Base-by-base conservation (phyloP, 2,113 vertebrate genomes). In the Silurus meridionalis region DNA sequence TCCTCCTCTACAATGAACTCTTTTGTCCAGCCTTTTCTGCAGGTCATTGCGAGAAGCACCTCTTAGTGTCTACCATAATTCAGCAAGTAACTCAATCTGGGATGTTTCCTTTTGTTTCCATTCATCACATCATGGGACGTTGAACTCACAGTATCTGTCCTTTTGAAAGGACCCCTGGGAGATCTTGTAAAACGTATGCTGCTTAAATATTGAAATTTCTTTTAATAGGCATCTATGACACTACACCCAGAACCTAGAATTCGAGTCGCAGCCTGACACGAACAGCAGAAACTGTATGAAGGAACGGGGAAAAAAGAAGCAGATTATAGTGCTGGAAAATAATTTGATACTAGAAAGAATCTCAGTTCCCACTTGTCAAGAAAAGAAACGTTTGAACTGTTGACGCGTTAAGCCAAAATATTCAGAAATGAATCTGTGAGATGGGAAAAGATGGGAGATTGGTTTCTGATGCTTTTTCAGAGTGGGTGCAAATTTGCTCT, bases 31-130 rank as follows among this genome's bases (percentile, higher is more conserved):
- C 86, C 83, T 90, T 94, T 94, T 95, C 94, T 93, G 92, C 92
- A 91, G 94, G 93, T 94, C 95, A 96, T 96, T 96, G 94, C 94
- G 91, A 93, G 92, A 95, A 96, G 93, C 95, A 93, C 95, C 94
- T 96, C 94, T 96, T 95, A 95, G 95, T 95, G 96, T 96, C 95
- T 95, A 93, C 95, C 96, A 95, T 95, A 97, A 96, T 96, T 97
- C 95, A 94, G 94, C 91, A 93, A 93, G 96, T 95, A 97, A 97
- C 94, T 94, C 90, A 92, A 96, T 92, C 94, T 87, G 88, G 87
- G 93, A 95, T 94, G 93, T 92, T 94, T 92, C 94, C 74, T 91
- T 93, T 90, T 92, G 87, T 93, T 90, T 91, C 92, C 94, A 92
- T 93, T 94, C 92, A 90, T 91, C 89, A 90, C 90, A 90, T 94